Conservation (phyloP, 2,888 invertebrate species). For the Helobdella robusta region DNA sequence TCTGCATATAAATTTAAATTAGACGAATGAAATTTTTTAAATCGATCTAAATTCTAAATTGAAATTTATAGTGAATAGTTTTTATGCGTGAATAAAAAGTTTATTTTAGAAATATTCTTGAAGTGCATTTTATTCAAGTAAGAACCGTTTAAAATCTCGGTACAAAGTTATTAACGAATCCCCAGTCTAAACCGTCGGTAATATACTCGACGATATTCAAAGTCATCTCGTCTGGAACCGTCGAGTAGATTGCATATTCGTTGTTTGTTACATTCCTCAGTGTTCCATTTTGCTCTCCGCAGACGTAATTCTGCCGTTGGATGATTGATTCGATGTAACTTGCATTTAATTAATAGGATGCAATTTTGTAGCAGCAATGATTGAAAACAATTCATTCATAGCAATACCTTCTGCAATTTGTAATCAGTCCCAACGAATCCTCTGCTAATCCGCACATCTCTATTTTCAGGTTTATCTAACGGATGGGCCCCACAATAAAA, state of each 20-base stretch:
- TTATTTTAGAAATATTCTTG: not conserved
- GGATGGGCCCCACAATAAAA: conserved; percentile 29
- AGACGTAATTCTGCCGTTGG: conserved; percentile 25
- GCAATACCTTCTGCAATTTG: conserved; percentile 25
- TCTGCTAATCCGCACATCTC: not conserved
- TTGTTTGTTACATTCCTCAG: conserved; percentile 13
- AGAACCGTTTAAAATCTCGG: not conserved
- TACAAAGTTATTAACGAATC: conserved; percentile 14
- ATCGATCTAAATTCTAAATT: not conserved
- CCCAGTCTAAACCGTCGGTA: conserved; percentile 16
- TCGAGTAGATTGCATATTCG: conserved; percentile 31
- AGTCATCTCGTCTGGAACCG: conserved; percentile 2
- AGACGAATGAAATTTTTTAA: not conserved
- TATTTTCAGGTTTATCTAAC: not conserved
- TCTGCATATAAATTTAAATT: not conserved
- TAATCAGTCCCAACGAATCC: not conserved
- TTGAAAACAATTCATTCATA: not conserved
- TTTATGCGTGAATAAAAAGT: not conserved
- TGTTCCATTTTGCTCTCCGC: conserved; percentile 18
- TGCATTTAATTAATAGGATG: no score
- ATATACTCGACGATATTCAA: conserved; percentile 19
- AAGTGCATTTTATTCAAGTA: not conserved
- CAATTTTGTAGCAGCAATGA: no score
- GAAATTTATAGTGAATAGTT: not conserved
- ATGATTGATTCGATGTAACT: no score